Evolutionary conservation across 2,113 vertebrate genomes (phyloP), one percentile per base, ranked within the genome.

Genomic region (Leptobrachium leishanense): DNA sequence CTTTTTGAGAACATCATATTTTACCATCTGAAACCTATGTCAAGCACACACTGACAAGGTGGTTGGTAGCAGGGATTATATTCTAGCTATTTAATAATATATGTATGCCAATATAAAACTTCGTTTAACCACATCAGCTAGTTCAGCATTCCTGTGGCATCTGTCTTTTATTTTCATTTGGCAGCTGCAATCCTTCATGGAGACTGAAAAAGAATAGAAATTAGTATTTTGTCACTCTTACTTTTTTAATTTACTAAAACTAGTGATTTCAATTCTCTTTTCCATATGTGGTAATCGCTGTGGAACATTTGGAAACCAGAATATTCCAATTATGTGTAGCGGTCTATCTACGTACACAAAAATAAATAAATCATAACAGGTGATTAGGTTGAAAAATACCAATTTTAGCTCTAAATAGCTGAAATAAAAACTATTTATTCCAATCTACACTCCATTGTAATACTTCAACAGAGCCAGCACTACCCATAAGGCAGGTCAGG

Each of bases 121-220:
- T 71, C 68, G 67, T 71, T 82, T 72, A 79, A 74, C 85, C 74
- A 53, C 2, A 1, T 82, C 68, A 87, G 68, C 81, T 75, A 79
- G 41, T 46, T 84, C 76, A 5, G 0, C 43, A 82, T 84, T 82
- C 81, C 79, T 43, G 63, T 75, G 74, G 46, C 82, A 72, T 75
- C 71, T 72, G 62, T 70, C 39, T 41, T 31, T 73, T 31, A 0
- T 53, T 81, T 85, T 74, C 20, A 2, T 68, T 77, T 1, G 0
- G 5, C 66, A 76, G 42, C 46, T 84, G 64, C 55, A 59, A 59
- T 8, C 10, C 11, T 59, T 59, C 3, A 12, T 4, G 55, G 55
- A 59, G 55, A 59, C 55, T 13, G 55, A 59, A 15, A 54, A 59
- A 59, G 46, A 50, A 59, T 4, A 59, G 13, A 59, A 59, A 59